phyloP scores from a whole-genome alignment of 2,797 vertebrate species.

The Sebastes vulpes region DNA sequence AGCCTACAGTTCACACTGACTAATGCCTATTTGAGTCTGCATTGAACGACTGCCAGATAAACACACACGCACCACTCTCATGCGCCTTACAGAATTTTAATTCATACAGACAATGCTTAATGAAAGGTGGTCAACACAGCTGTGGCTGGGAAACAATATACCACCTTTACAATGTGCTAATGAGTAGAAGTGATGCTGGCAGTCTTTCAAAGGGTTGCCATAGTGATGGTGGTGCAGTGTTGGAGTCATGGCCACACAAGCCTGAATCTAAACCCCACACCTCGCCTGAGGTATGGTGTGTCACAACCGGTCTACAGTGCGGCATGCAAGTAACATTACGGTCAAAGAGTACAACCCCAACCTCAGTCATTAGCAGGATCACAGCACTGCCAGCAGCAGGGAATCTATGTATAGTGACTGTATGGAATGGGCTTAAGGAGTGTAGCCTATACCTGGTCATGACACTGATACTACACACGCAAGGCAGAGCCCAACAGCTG shows the following conservation, averaged over 20 bases:
- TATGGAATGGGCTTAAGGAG: not conserved
- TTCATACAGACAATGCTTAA: conserved; percentile 30
- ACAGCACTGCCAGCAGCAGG: not conserved
- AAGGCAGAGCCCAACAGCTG: not conserved
- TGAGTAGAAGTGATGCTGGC: conserved; percentile 63
- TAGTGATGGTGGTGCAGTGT: conserved; percentile 61
- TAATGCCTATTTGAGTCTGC: conserved; percentile 26
- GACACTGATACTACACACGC: not conserved
- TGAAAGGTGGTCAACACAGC: conserved; percentile 55
- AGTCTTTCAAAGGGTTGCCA: conserved; percentile 72
- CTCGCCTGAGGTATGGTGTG: conserved; percentile 2
- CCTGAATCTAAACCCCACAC: conserved; percentile 14
- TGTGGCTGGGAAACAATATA: conserved; percentile 55
- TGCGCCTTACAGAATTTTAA: not conserved
- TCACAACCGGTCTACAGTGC: not conserved
- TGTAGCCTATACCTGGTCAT: not conserved
- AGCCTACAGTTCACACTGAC: conserved; percentile 18
- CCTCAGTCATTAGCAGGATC: conserved; percentile 21
- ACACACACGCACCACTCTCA: not conserved
- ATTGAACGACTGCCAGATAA: not conserved
- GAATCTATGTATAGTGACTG: not conserved
- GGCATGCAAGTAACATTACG: not conserved
- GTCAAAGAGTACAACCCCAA: conserved; percentile 9
- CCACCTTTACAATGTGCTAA: conserved; percentile 76
- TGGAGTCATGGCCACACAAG: conserved; percentile 67